Percentiles rank a stretch among this genome's conserved stretches.
phyloP scores from a whole-genome alignment of 2,888 invertebrate species.

The Lasioglossum malachurum region DNA sequence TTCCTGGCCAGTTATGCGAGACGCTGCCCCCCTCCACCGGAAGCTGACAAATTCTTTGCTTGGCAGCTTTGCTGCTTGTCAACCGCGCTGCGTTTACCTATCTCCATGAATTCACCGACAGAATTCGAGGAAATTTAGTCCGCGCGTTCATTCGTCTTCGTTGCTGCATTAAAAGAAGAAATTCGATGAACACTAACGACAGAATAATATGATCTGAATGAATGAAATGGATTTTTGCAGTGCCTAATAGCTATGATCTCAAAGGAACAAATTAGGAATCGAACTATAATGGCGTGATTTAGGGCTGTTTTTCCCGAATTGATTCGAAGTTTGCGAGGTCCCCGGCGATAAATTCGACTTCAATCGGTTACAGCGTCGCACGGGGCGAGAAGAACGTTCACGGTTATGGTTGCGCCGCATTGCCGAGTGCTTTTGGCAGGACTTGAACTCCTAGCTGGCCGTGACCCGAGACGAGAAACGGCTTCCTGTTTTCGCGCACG shows the following conservation, averaged over 20 bases:
- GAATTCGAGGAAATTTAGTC: background rate
- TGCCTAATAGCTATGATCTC: background rate
- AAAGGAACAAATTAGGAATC: background rate
- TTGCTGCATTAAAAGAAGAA: background rate
- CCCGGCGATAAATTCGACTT: background rate
- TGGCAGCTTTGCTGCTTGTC: background rate
- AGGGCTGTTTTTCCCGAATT: background rate
- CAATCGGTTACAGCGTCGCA: background rate
- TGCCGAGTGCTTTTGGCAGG: slow-evolving; percentile 35
- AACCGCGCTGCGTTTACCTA: background rate
- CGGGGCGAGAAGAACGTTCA: background rate
- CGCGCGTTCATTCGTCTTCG: background rate
- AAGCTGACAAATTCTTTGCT: slow-evolving; percentile 1
- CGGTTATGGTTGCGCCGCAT: background rate
- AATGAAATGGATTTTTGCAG: background rate
- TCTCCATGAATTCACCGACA: background rate
- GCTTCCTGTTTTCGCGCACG: slow-evolving; percentile 59
- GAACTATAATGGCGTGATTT: background rate
- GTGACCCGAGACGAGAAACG: slow-evolving; percentile 45
- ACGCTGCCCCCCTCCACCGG: background rate
- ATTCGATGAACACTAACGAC: background rate
- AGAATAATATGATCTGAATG: background rate
- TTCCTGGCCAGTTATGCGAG: background rate
- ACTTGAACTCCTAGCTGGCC: slow-evolving; percentile 20
- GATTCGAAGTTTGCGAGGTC: background rate